phyloP scores from a whole-genome alignment of 2,113 vertebrate species.

The Archocentrus centrarchus region DNA sequence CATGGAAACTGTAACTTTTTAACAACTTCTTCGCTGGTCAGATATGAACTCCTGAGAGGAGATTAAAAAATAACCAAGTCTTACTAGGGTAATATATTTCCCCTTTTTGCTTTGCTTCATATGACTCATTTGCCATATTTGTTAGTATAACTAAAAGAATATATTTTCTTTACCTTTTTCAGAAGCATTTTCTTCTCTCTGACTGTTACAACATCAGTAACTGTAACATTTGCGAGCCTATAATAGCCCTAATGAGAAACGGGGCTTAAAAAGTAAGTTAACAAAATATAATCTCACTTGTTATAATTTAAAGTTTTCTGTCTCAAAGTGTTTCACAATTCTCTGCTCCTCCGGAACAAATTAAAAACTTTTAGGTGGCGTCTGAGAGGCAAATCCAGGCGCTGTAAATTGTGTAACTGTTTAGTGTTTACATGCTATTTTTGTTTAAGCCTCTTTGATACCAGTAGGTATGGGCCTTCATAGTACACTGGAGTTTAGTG shows the following conservation, averaged over 20 bases:
- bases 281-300: not conserved
- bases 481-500: not conserved
- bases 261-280: not conserved
- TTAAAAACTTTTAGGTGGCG: not conserved
- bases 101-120: not conserved
- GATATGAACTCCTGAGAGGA: not conserved
- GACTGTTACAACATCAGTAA: not conserved
- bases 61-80: not conserved
- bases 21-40: constrained; percentile 1
- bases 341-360: not conserved
- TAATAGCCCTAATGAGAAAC: not conserved
- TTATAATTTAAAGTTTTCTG: not conserved
- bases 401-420: not conserved
- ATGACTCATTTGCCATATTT: not conserved
- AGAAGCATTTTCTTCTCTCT: not conserved
- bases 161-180: not conserved
- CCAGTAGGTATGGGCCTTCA: constrained; percentile 20
- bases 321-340: not conserved
- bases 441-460: not conserved
- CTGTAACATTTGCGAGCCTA: not conserved
- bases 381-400: not conserved
- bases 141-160: not conserved
- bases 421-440: constrained; percentile 8
- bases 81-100: not conserved
- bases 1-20: constrained; percentile 2